Percentiles rank a stretch among this genome's conserved stretches.
These are phyloP conservation scores for Apamea crenata DNA, from an alignment of 2,888 invertebrate genomes.

Conservation along the genomic window DNA sequence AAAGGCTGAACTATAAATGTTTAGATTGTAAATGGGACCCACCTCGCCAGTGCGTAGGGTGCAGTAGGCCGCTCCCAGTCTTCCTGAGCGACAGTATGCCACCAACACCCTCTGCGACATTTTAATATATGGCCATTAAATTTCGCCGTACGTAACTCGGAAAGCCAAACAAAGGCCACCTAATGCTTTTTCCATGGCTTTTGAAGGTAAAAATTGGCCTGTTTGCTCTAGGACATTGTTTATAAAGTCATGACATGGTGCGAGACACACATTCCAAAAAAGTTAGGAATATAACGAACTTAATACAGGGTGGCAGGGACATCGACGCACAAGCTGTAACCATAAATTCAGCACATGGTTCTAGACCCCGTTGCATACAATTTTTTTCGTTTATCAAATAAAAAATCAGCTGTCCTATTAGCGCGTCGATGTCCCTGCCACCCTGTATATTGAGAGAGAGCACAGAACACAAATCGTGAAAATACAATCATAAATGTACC, in stretches of 20 bases:
- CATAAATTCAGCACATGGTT: no score
- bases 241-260: not conserved
- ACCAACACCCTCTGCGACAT: conserved; percentile 85
- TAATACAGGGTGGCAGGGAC: no score
- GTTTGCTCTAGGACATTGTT: not conserved
- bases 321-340: no score
- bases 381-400: no score
- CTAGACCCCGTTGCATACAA: no score
- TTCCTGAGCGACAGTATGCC: conserved; percentile 91
- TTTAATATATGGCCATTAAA: conserved; percentile 17
- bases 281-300: not conserved
- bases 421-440: no score
- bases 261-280: not conserved
- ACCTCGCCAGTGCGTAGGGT: conserved; percentile 92
- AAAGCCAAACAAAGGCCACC: not conserved
- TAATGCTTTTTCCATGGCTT: no score
- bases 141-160: no score
- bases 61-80: conserved; percentile 94
- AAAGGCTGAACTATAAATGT: conserved; percentile 35
- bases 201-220: not conserved
- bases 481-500: not conserved
- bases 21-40: conserved; percentile 35
- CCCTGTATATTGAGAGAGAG: no score
- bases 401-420: no score
- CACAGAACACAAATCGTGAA: not conserved